Base-by-base conservation (phyloP, 2,113 vertebrate species). In the Triplophysa tibetana region DNA sequence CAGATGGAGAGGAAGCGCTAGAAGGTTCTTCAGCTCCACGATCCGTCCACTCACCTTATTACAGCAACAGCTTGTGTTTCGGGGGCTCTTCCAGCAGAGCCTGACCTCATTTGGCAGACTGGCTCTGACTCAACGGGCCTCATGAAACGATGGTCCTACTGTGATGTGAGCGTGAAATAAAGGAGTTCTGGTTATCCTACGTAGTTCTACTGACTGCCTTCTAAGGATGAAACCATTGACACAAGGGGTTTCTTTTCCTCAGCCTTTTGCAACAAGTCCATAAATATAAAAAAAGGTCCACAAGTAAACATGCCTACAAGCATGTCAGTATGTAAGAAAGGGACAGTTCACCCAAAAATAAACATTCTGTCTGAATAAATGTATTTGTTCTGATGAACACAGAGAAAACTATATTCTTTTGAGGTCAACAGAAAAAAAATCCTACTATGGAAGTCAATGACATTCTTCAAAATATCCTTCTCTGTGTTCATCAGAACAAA, bases 1-100 rank as follows among this genome's bases (percentile, higher is more conserved):
- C 79, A 86, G 81, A 85, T 83, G 83, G 75, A 83, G 50, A 64
- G 58, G 54, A 76, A 78, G 74, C 69, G 64, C 82, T 81, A 66
- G 64, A 86, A 83, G 81, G 78, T 83, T 85, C 84, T 85, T 75
- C 70, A 78, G 70, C 68, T 68, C 76, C 64, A 70, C 48, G 76
- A 76, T 77, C 79, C 73, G 48, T 79, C 70, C 80, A 60, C 74
- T 77, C 83, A 82, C 82, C 82, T 82, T 82, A 82, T 84, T 81
- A 84, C 77, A 79, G 80, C 80, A 86, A 80, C 80, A 86, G 82
- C 80, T 84, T 84, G 83, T 81, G 82, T 75, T 80, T 80, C 52
- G 26, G 80, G 70, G 64, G 63, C 78, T 73, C 70, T 75, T 85
- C 83, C 80, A 85, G 78, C 83, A 75, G 78, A 81, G 82, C 74